Evolutionary conservation across 2,797 vertebrate genomes (phyloP), one percentile per base, ranked within the genome.

Genomic region (Spinibarbus caldwelli): DNA sequence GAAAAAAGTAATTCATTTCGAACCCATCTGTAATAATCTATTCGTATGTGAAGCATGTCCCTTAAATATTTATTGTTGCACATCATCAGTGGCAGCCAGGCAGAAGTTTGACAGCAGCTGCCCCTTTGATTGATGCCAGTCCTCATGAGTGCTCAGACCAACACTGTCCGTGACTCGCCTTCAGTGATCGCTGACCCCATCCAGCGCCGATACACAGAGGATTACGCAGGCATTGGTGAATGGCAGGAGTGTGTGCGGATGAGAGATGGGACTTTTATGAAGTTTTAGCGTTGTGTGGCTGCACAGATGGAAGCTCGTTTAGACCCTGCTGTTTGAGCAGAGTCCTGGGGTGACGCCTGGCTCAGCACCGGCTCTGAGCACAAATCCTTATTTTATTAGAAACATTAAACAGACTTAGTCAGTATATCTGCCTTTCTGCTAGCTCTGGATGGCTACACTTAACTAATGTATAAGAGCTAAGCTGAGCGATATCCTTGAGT

Each of bases 231-330:
- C 73, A 14, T 75, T 64, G 78, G 86, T 72, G n/a, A 82, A 36
- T 73, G 62, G 38, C 78, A 43, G 80, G 19, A 66, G 80, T 86
- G 84, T 80, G 76, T 85, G 78, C 21, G 64, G 57, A 75, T 84
- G 73, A 78, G 79, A 73, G 59, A 57, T 80, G 34, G 54, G 80
- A 80, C 86, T 87, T 89, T 94, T 93, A 93, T 94, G 90, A 92
- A 93, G 91, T 91, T 90, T 89, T 90, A 86, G 93, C 86, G 82
- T 70, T 59, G 89, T 90, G 90, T 89, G 91, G 89, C 88, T 91
- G 80, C 90, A 90, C 95, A 95, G 95, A 95, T 95, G 95, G 95
- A 92, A 86, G 91, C 90, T 91, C 91, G 93, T 95, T 95, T 90
- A 87, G 92, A 91, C 92, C 94, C 95, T 94, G 93, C 94, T 95